A percentile compares a stretch with the other conserved stretches of the same genome.
Evolutionary conservation across 2,888 invertebrate genomes (phyloP).

Genomic region (Patella depressa): DNA sequence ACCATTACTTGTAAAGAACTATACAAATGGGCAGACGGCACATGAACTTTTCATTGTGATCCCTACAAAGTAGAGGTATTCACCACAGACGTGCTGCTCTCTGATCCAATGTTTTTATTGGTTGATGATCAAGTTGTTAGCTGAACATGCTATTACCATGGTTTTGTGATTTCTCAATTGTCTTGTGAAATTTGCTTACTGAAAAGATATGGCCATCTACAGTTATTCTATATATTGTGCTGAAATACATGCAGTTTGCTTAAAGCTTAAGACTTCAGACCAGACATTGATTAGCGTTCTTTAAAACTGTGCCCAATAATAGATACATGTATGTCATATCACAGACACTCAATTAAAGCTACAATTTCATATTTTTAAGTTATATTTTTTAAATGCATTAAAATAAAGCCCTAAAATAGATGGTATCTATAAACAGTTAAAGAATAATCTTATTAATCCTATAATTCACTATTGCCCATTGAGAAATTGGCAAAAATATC

Average conservation of each 20-base stretch:
- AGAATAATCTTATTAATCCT: too few species aligned
- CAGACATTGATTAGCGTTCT: not conserved
- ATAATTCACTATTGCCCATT: too few species aligned
- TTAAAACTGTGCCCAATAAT: too few species aligned
- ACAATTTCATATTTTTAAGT: too few species aligned
- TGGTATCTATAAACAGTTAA: too few species aligned
- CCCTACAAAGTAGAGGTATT: not conserved
- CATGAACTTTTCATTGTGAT: not conserved
- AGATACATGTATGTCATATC: too few species aligned
- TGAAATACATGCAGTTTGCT: not conserved
- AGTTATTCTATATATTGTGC: not conserved
- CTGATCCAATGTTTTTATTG: not conserved
- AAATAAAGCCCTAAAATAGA: too few species aligned
- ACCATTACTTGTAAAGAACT: not conserved
- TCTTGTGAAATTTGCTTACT: not conserved
- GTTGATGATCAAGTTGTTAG: not conserved
- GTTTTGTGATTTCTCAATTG: not conserved
- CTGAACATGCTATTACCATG: not conserved
- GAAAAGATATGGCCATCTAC: not conserved
- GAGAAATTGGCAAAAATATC: too few species aligned
- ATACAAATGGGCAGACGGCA: constrained; percentile 1
- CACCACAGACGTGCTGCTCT: not conserved
- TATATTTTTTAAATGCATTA: too few species aligned
- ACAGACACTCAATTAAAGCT: too few species aligned
- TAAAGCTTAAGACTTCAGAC: not conserved